Conservation (phyloP, 2,113 vertebrate genomes). For the Potamarius usumacintae region DNA sequence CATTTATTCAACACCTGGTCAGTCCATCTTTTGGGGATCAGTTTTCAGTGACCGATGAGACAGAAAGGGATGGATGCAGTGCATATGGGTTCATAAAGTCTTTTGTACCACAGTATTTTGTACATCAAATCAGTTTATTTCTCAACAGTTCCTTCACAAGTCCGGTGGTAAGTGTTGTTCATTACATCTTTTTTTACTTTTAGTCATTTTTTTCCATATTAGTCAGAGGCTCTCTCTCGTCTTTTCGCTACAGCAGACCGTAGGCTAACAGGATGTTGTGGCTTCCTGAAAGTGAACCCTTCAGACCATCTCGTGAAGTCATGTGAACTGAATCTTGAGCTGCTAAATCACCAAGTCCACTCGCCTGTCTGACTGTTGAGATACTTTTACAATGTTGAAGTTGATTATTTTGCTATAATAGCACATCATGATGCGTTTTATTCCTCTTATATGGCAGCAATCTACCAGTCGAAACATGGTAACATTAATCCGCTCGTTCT, state of each 20-base stretch:
- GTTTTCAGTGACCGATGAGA: not conserved
- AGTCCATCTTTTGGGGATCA: not conserved
- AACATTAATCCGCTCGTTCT: not conserved
- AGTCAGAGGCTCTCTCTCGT: not conserved
- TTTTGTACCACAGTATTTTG: not conserved
- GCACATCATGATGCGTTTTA: not conserved
- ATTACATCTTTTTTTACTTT: not conserved
- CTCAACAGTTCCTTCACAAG: not conserved
- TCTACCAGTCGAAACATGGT: not conserved
- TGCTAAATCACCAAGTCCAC: not conserved
- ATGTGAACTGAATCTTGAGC: not conserved
- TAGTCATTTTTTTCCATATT: not conserved
- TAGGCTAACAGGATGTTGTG: slow-evolving; percentile 14
- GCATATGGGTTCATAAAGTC: not conserved
- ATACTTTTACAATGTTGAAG: not conserved
- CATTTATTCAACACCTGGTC: not conserved
- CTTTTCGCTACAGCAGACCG: not conserved
- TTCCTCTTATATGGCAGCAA: not conserved
- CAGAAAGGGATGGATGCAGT: not conserved
- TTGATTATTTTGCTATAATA: not conserved
- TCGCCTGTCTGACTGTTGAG: not conserved
- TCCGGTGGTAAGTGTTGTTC: not conserved
- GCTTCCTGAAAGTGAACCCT: not conserved
- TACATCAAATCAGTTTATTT: not conserved
- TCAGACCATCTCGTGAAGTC: not conserved